Evolutionary conservation across 2,113 vertebrate genomes (phyloP), one percentile per base, ranked within the genome.

Genomic region (Phalacrocorax aristotelis): DNA sequence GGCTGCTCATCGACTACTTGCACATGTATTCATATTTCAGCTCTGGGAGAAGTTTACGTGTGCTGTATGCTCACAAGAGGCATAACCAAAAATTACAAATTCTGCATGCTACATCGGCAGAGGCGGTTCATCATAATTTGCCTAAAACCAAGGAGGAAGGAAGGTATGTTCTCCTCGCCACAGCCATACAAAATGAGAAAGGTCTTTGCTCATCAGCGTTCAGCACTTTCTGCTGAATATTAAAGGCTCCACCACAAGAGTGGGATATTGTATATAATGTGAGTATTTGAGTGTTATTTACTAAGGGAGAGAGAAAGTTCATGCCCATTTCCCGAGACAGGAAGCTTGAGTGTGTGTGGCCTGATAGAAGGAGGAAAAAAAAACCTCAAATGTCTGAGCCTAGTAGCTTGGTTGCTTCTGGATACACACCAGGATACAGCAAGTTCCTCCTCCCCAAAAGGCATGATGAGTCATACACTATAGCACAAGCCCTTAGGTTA

Each of bases 361-460:
- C 57, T 78, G 76, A 97, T 51, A 88, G 30, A 17, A 92, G 60
- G 54, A 82, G 74, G 6, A 8, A 27, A 55, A 55, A 77, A 60
- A 57, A 19, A 1, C 36, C 62, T 79, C 65, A 94, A 86, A 49
- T 51, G 13, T 46, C 90, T 77, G 29, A 95, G 48, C 8, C 49
- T 17, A 5, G 30, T 5, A 84, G 57, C 44, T 89, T 89, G 46
- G 57, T 54, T 76, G 54, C 80, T 75, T 89, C 79, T 93, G 89
- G 89, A 61, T 32, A 40, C 0, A 0, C 7, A 92, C 52, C 80
- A 91, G 83, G 78, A 93, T 40, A 57, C 34, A 83, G 54, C 57
- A 95, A 95, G 91, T 93, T 97, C 87, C 89, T 94, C 68, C 29
- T 95, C 75, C 55, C 44, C 72, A 89, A 95, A 91, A 91, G 68